Conservation (phyloP, 2,113 vertebrate species). For the Oenanthe oenanthe region DNA sequence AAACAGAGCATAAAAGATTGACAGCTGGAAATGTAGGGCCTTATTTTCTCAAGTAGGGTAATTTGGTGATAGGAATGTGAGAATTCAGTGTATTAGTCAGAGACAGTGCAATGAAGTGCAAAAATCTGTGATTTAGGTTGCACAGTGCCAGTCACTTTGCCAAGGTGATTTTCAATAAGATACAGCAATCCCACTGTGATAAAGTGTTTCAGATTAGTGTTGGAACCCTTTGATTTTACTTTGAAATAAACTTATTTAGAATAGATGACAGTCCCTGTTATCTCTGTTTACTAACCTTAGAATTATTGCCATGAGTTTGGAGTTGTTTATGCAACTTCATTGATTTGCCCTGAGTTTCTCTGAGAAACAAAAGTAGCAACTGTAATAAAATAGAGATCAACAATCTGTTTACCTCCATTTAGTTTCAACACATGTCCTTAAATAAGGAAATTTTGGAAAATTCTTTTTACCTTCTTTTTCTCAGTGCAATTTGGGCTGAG, state of each 20-base stretch:
- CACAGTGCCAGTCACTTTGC: not conserved
- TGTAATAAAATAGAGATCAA: not conserved
- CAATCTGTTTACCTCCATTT: not conserved
- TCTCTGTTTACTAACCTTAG: not conserved
- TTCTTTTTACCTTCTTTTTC: not conserved
- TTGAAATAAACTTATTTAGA: constrained; percentile 3
- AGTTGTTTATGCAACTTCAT: not conserved
- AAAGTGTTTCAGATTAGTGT: not conserved
- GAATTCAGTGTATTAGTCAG: not conserved
- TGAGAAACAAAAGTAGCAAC: not conserved
- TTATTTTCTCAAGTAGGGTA: not conserved
- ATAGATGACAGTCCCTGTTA: not conserved
- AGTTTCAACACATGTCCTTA: not conserved
- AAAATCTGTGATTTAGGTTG: not conserved
- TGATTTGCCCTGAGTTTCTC: not conserved
- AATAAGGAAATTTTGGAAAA: not conserved
- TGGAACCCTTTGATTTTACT: not conserved
- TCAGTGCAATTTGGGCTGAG: not conserved
- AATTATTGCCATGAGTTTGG: not conserved
- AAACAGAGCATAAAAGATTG: not conserved
- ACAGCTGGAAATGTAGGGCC: not conserved
- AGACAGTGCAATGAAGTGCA: not conserved
- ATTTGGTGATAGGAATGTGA: not conserved
- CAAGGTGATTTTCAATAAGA: not conserved
- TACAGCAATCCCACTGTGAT: not conserved